These are phyloP conservation scores for Pelodiscus sinensis DNA, from an alignment of 2,113 vertebrate species.

Conservation along the genomic window DNA sequence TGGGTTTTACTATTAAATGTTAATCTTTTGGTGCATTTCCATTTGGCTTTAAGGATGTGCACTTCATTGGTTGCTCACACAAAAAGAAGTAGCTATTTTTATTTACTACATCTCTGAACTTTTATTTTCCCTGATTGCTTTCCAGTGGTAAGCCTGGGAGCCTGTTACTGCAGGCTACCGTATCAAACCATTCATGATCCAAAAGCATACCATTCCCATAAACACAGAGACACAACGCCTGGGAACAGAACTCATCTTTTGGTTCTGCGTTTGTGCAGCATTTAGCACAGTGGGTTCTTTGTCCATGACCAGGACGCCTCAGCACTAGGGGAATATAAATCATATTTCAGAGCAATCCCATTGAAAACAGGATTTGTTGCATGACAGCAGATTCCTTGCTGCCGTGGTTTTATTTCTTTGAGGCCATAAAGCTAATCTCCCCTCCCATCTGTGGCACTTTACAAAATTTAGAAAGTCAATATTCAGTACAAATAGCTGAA, in stretches of 20 bases:
- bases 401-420: not conserved
- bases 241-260: not conserved
- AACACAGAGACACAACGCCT: not conserved
- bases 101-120: accelerated
- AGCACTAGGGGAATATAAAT: not conserved
- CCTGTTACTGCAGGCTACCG: not conserved
- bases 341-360: not conserved
- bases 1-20: not conserved
- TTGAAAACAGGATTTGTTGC: not conserved
- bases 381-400: not conserved
- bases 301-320: not conserved
- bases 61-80: not conserved
- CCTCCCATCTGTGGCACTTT: not conserved
- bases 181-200: not conserved
- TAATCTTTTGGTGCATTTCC: not conserved
- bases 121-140: not conserved
- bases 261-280: not conserved
- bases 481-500: not conserved
- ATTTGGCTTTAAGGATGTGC: too few relatives aligned
- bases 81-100: not conserved
- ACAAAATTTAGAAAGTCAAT: not conserved
- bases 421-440: not conserved
- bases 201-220: not conserved
- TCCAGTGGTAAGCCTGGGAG: not conserved
- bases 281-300: not conserved